Evolutionary conservation across 2,888 invertebrate genomes (phyloP).

Genomic region (Steinernema carpocapsae): DNA sequence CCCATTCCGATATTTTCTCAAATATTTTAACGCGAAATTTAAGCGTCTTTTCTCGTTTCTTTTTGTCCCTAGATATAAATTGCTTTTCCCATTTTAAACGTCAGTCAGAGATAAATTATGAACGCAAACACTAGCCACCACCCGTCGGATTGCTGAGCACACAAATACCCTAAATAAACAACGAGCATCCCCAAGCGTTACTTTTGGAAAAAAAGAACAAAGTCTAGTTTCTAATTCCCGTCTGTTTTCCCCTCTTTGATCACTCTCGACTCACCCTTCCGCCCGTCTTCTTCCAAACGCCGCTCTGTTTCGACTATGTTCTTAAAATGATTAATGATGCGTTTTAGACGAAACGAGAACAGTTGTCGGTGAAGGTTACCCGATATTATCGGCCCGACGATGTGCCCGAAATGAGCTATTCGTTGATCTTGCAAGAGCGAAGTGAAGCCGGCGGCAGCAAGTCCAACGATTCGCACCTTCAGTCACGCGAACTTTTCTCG

Average conservation of each 20-base stretch:
- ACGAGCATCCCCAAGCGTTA: background rate
- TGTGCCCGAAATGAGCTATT: constrained; percentile 71
- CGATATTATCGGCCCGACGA: constrained; percentile 74
- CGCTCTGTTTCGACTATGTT: background rate
- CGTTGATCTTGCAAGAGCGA: constrained; percentile 52
- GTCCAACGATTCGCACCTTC: constrained; percentile 44
- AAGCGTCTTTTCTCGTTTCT: no score
- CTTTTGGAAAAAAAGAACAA: constrained; percentile 1
- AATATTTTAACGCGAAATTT: no score
- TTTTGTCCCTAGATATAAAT: no score
- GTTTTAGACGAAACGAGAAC: constrained; percentile 73
- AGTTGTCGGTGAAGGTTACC: constrained; percentile 72
- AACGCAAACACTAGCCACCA: no score
- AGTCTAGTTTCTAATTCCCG: background rate
- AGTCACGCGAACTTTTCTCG: constrained; percentile 72
- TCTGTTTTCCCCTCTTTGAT: no score
- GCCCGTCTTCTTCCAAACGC: background rate
- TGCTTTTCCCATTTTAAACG: no score
- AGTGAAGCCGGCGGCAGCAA: constrained; percentile 36
- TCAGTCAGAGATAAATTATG: no score
- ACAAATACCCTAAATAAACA: constrained; percentile 1
- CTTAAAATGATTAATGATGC: constrained; percentile 2
- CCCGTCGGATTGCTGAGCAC: no score
- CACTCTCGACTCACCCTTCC: background rate
- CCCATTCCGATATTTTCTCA: no score